Base-by-base conservation (phyloP, 2,113 vertebrate species). In the Melanotaenia duboulayi region DNA sequence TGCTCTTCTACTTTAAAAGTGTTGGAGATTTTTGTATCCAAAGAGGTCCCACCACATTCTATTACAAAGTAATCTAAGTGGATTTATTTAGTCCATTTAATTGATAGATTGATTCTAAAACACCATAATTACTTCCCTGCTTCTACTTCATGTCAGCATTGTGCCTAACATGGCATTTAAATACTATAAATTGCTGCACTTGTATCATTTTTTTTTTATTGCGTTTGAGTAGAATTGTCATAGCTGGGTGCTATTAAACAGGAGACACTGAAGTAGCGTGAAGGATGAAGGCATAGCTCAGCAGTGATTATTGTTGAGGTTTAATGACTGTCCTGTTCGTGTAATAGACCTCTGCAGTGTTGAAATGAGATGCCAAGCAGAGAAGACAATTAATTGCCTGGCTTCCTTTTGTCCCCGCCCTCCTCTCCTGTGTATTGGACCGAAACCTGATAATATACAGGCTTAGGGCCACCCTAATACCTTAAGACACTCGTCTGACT, bases 371-470 rank as follows among this genome's bases (percentile, higher is more conserved):
- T 93, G 90, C 92, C 90, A 92, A 91, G 88, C 85, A 89, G 87
- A 90, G 87, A 92, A 92, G 87, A 93, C 91, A 93, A 94, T 94
- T 94, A 94, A 94, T 94, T 94, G 92, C 93, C 92, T 91, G 89
- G 88, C 86, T 93, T 94, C 87, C 84, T 91, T 87, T 89, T 91
- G 87, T 89, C 82, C 80, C 88, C 68, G 42, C 84, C 89, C 76
- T 50, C 64, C 74, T 82, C 68, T 79, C 83, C 65, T 87, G 81
- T 87, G 88, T 86, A 84, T 87, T 89, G 80, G 72, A 80, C 85
- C 87, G 86, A 85, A 90, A 85, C 82, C 77, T 91, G 91, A 93
- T 93, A 92, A 92, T 84, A 90, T 87, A 89, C 88, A 90, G 85
- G 78, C 88, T 86, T 85, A 79, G 78, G 88, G 86, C 87, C 89